Evolutionary conservation across 2,113 vertebrate species (phyloP).

Genomic region (Saguinus imperator): DNA sequence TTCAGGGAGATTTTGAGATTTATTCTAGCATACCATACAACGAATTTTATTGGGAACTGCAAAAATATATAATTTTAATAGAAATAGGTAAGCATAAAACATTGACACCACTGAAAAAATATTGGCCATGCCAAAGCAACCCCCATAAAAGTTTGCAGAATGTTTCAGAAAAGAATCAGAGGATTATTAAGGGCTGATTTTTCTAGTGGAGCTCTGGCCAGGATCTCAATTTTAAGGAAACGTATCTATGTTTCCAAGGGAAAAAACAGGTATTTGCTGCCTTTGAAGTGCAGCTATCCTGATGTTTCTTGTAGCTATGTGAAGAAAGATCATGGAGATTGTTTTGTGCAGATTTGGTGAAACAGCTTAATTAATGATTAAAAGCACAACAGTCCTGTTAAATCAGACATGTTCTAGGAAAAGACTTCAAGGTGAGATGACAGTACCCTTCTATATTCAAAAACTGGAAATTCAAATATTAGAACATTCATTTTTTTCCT

Average conservation of each 20-base stretch:
- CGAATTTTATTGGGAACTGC: conserved; percentile 77
- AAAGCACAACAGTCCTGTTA: neutral
- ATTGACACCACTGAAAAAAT: conserved; percentile 78
- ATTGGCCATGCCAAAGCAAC: conserved; percentile 71
- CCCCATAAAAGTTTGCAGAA: conserved; percentile 75
- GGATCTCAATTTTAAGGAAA: conserved; percentile 55
- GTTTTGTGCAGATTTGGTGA: neutral
- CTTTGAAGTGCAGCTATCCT: conserved; percentile 36
- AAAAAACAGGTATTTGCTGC: conserved; percentile 9
- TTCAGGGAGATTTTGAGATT: conserved; percentile 77
- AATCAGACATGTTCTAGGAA: conserved; percentile 4
- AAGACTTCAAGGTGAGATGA: neutral
- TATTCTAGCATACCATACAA: conserved; percentile 76
- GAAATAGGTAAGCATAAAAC: conserved; percentile 76
- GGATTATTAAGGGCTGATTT: conserved; percentile 20
- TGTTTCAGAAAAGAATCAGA: conserved; percentile 67
- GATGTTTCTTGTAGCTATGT: neutral
- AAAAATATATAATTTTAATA: conserved; percentile 79
- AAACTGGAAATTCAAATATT: neutral
- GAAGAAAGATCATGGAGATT: neutral
- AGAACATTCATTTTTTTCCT: neutral
- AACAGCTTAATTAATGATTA: conserved; percentile 19
- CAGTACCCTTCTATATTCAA: neutral
- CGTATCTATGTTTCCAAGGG: neutral
- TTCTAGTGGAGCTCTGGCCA: conserved; percentile 19